Evolutionary conservation across 1,140 invertebrate species (phyloP), one percentile per base, ranked within the genome.

Genomic region (Atta cephalotes): DNA sequence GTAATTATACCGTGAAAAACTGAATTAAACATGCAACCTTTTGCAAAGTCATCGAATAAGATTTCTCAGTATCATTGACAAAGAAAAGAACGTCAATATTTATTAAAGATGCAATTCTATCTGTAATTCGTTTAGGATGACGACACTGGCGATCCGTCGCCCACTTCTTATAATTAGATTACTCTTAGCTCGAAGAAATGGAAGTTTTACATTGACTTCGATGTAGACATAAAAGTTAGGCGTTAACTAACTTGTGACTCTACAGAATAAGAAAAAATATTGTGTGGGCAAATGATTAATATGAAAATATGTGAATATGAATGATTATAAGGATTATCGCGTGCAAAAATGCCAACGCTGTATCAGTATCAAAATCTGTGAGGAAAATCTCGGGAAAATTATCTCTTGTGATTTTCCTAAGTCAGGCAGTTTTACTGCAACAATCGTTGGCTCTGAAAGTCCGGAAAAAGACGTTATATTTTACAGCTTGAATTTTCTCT

Each of bases 111-210:
- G 62, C 70, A 87, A 88, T 84, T 86, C 70, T 25, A 45, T n/a
- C 65, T 58, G 39, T 12, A 90, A 91, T 79, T 88, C 56, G 65
- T 53, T 90, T 87, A 88, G 71, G 78, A 76, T 71, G 58, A 58
- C 35, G 87, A 87, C 2, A 39, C 31, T 51, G 70, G 49, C 51
- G 77, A 88, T 90, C 72, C 39, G 56, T 31, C 53, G 56, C 16
- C 72, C 49, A 49, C 72, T 88, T 79, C 58, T 53, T 65, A 63
- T 91, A 91, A 91, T 90, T 90, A 87, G 87, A 78, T 91, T 88
- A 53, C 89, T 45, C 58, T 56, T 51, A 14, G 31, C 66, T 63
- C 28, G 77, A 49, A 72, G 65, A 35, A 25, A 31, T 60, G 71
- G 14, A 74, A 90, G 39, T 90, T 87, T 49, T 49, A 53, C 49